Evolutionary conservation across 64 coral and sea anemone genomes (phyloP), one percentile per base, ranked within the genome.

Genomic region (Pocillopora verrucosa): DNA sequence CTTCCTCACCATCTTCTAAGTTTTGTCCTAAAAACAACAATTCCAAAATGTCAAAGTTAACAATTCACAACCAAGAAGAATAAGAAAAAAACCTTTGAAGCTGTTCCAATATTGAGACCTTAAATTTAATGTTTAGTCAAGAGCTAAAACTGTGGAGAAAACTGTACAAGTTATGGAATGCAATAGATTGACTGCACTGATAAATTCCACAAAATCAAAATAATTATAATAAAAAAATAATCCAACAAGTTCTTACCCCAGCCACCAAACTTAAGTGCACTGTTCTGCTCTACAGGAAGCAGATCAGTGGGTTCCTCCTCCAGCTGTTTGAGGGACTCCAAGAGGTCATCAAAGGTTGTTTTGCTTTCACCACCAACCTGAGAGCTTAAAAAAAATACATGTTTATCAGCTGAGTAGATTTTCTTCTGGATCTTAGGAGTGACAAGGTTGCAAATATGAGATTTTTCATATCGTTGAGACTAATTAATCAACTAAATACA

Each of bases 271-370:
- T 82, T 92, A 15, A 70, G 61, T 75, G 84, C 90, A 83, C 70
- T 78, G 34, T 2, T 79, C 22, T 84, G 65, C 62, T 73, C 73
- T 24, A 70, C 70, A 36, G 89, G 63, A 0, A 88, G 41, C 22
- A 94, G 68, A 56, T 90, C 88, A 36, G 84, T 76, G 88, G 97
- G 97, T 88, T 99, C 90, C 22, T 99, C 83, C 76, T 99, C 97
- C 45, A 99, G 65, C 45, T 99, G 97, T 73, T 95, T 95, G 22
- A 99, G 88, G 36, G 97, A 99, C 63, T 99, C 91, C 59, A 99
- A 72, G 17, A 99, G 84, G 86, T 99, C 97, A 72, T 99, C 97
- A 90, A 95, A 95, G 10, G 97, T 99, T 9, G 92, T 88, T 76
- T 99, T 99, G 19, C 93, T 93, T 22, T 80, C 86, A 65, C 36